Evolutionary conservation across 2,797 vertebrate genomes (phyloP).

Genomic region (Liparis tanakae): DNA sequence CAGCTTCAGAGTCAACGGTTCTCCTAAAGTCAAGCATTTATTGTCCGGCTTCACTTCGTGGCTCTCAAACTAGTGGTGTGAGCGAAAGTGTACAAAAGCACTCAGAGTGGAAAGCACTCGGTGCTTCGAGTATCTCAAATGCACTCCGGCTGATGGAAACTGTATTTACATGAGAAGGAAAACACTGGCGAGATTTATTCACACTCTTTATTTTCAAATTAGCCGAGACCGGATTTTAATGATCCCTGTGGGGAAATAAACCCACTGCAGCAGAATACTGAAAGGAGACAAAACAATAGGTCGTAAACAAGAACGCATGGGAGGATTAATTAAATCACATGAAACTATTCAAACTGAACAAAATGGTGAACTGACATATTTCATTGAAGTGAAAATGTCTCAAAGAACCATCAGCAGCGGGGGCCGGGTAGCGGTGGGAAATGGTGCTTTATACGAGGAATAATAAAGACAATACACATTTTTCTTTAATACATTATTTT

Average conservation of each 20-base stretch:
- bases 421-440: background rate
- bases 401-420: background rate
- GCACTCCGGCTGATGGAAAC: conserved; percentile 37
- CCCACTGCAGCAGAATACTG: conserved; percentile 18
- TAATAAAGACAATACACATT: background rate
- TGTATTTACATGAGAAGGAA: conserved; percentile 46
- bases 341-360: background rate
- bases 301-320: conserved; percentile 25
- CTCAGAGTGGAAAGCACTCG: conserved; percentile 50
- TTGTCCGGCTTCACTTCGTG: conserved; percentile 21
- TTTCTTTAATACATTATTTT: background rate
- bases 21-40: conserved; percentile 54
- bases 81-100: conserved; percentile 54
- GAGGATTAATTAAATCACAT: conserved; percentile 22
- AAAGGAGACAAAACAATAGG: conserved; percentile 31
- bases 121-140: conserved; percentile 42
- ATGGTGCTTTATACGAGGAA: background rate
- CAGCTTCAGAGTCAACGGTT: conserved; percentile 59
- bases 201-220: conserved; percentile 44
- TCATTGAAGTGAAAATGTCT: background rate
- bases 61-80: conserved; percentile 36
- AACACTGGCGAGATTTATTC: conserved; percentile 44
- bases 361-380: background rate
- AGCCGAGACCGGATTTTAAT: conserved; percentile 42
- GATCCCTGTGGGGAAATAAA: conserved; percentile 39